Conservation (phyloP, 2,113 vertebrate genomes). For the Uria lomvia region DNA sequence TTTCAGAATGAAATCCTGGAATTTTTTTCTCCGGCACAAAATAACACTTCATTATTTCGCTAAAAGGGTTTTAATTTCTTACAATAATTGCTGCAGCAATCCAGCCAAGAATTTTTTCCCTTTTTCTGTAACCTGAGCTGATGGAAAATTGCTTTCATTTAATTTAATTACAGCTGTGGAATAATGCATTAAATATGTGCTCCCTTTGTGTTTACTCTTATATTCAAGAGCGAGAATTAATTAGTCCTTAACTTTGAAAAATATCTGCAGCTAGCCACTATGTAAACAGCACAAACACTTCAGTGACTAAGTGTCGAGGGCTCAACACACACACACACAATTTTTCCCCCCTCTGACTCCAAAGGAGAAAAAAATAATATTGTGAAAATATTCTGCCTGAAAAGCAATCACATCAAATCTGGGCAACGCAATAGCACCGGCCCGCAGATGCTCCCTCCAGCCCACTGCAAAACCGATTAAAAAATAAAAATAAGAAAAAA, state of each 20-base stretch:
- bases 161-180: slow-evolving; percentile 41
- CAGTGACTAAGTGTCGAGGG: neutral
- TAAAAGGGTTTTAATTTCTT: slow-evolving; percentile 17
- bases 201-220: slow-evolving; percentile 2
- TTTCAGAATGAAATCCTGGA: neutral
- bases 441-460: neutral
- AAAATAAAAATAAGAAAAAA: neutral
- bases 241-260: slow-evolving; percentile 7
- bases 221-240: slow-evolving; percentile 13
- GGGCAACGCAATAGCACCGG: neutral
- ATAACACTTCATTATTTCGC: neutral
- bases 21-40: neutral
- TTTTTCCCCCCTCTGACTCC: neutral
- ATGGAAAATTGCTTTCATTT: slow-evolving; percentile 32
- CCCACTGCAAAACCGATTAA: neutral
- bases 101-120: neutral
- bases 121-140: neutral
- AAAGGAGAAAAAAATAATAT: neutral
- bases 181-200: neutral
- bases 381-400: neutral
- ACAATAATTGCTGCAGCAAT: neutral
- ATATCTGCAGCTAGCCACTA: neutral
- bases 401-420: neutral
- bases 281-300: neutral
- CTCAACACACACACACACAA: neutral